These are phyloP conservation scores for Caranx ignobilis DNA, from an alignment of 2,113 vertebrate species.

Conservation along the genomic window DNA sequence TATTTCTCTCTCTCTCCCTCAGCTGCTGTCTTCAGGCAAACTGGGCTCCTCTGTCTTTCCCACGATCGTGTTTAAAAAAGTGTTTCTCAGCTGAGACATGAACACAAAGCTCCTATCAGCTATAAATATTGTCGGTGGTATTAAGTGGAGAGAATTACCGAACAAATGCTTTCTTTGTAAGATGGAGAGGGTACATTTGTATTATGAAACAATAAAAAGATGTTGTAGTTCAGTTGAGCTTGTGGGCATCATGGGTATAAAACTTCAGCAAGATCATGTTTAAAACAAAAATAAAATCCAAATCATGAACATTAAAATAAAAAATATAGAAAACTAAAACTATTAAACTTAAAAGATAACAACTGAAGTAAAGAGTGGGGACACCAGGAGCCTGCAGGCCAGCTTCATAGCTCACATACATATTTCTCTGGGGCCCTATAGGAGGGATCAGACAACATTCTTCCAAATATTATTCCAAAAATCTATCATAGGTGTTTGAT, in stretches of 20 bases:
- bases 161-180: background rate
- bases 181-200: background rate
- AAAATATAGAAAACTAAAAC: background rate
- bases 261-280: background rate
- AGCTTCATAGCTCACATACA: too few species aligned
- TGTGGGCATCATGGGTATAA: background rate
- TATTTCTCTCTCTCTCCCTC: constrained; percentile 1
- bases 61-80: constrained; percentile 67
- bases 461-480: background rate
- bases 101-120: constrained; percentile 26
- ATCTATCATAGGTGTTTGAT: background rate
- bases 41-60: constrained; percentile 58
- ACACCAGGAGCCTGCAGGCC: too few species aligned
- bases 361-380: background rate
- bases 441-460: background rate
- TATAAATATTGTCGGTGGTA: constrained; percentile 32
- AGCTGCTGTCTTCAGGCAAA: constrained; percentile 36
- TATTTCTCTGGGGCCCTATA: background rate
- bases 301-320: background rate
- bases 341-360: background rate
- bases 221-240: background rate
- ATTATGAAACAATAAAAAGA: background rate
- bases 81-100: constrained; percentile 55
- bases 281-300: background rate
- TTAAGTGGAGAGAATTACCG: constrained; percentile 3